Conservation (phyloP, 2,888 invertebrate genomes). For the Sisyra nigra region DNA sequence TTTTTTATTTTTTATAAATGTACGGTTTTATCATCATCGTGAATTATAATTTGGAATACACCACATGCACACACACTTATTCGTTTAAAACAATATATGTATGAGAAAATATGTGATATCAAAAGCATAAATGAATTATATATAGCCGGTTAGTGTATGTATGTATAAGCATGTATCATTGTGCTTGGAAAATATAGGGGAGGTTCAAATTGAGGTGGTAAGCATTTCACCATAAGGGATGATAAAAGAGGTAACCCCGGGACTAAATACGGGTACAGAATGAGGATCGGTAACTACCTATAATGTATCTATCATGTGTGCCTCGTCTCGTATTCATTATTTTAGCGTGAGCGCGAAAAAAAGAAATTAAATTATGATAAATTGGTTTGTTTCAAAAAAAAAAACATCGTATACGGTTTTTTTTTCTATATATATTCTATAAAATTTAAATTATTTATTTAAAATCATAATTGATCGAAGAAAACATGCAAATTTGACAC, state of each 20-base stretch:
- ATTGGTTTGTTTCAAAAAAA: conserved; percentile 2
- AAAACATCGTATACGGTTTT: too few species aligned
- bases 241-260: background rate
- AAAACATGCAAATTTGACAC: too few species aligned
- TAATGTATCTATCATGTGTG: too few species aligned
- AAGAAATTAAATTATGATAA: conserved; percentile 5
- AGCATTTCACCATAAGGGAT: background rate
- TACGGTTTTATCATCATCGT: conserved; percentile 6
- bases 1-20: conserved; percentile 6
- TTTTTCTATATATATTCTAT: too few species aligned
- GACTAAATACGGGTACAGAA: background rate
- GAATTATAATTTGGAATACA: conserved; percentile 6
- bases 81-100: background rate
- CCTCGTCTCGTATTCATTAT: background rate
- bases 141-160: background rate
- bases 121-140: conserved; percentile 7
- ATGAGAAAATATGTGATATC: conserved; percentile 6
- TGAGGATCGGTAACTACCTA: too few species aligned
- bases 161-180: background rate
- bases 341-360: conserved; percentile 1
- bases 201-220: background rate
- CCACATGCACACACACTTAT: too few species aligned
- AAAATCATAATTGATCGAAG: too few species aligned
- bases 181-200: background rate
- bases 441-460: too few species aligned